Evolutionary conservation across 53 echinoderm and acorn worm genomes (phyloP).

Genomic region (Henricia sp.): DNA sequence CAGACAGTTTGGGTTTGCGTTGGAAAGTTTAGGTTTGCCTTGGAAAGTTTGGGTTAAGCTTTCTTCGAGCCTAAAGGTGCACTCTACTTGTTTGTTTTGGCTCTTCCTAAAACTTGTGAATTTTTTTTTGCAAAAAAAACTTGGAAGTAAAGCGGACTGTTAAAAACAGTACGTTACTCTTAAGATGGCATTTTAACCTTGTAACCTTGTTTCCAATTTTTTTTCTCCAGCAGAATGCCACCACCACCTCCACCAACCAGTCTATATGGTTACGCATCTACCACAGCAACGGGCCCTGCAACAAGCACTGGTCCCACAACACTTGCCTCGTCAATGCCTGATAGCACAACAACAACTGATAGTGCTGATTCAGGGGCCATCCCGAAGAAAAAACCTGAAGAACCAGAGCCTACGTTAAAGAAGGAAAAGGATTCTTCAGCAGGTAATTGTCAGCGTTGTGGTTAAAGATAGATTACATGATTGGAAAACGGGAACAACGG

Average conservation of each 20-base stretch:
- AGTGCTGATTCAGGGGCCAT: slow-evolving; percentile 46
- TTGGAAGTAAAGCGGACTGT: no score
- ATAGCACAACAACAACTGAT: slow-evolving; percentile 48
- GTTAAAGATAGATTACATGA: no score
- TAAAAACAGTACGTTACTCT: no score
- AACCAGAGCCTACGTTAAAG: slow-evolving; percentile 13
- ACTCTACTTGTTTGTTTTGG: no score
- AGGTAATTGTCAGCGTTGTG: no score
- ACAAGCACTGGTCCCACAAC: slow-evolving; percentile 55
- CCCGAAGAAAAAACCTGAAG: background rate
- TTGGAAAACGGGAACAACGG: no score
- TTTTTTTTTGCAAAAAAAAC: no score
- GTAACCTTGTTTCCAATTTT: background rate
- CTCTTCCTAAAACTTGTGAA: no score
- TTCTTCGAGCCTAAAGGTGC: no score
- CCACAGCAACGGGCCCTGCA: slow-evolving; percentile 43
- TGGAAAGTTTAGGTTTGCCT: background rate
- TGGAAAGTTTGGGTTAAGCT: no score
- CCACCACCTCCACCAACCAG: slow-evolving; percentile 35
- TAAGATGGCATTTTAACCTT: no score
- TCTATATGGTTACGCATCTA: slow-evolving; percentile 39
- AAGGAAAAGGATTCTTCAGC: slow-evolving; percentile 71
- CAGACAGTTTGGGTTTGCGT: no score
- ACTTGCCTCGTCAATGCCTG: slow-evolving; percentile 5
- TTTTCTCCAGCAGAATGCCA: background rate